Base-by-base conservation (phyloP, 2,888 invertebrate genomes). In the Shargacucullia verbasci region DNA sequence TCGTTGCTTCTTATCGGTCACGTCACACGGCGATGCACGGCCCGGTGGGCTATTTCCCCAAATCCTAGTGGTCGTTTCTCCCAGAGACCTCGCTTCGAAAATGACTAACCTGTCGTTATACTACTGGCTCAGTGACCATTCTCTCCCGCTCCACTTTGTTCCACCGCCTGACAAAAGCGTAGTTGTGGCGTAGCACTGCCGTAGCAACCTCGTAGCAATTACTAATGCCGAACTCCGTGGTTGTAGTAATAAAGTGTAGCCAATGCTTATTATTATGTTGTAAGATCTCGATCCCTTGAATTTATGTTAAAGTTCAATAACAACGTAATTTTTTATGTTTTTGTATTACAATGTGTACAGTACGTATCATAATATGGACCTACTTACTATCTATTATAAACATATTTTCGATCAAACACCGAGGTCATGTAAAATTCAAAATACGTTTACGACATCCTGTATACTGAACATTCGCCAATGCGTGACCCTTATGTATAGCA, bases 41-140 rank as follows among this genome's bases (percentile, higher is more conserved):
- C 80, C 81, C 74, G 82, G 81, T 86, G 86, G 75, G 79, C 86
- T 79, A 86, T 81, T 88, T 88, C 84, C 85, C 86, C 84, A 86
- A 89, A 86, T 87, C 80, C 76, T 70, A 75, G 73, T 76, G 85
- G 65, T 80, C 84, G 76, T 82, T 70, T 86, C 86, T 84, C 84
- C 87, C 79, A 89, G 81, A 88, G 80, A 88, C 87, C 86, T 83
- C 83, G 79, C 79, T 76, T 78, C 62, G 69, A 65, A 67, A 59
- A 53, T 41, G 45, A 70, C 58, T 73, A 75, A 68, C 72, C 71
- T 59, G 59, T 69, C 64, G 68, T 75, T 78, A 82, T 80, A 84
- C 80, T 70, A 85, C 83, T 87, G 81, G 80, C 84, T 82, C 80
- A 85, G 77, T 83, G 84, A 83, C 83, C 82, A 79, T 74, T 74